Percentiles rank a stretch among this genome's conserved stretches.
These are phyloP conservation scores for Antennarius maculatus DNA, from an alignment of 2,797 vertebrate species.

Conservation along the genomic window DNA sequence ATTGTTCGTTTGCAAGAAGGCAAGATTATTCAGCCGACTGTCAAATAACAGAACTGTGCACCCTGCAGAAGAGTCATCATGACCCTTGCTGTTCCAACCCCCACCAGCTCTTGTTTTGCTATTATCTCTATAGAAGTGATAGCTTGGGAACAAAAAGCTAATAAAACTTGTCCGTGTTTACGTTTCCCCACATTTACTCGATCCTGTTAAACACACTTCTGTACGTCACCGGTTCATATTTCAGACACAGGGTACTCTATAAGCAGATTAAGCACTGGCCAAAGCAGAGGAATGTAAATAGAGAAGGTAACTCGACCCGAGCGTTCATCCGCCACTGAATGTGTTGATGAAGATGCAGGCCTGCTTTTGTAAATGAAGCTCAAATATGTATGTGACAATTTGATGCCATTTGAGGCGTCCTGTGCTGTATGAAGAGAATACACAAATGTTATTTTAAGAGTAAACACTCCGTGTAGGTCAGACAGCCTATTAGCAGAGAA, in stretches of 20 bases:
- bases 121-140: not conserved
- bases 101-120: not conserved
- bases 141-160: not conserved
- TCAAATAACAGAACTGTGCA: not conserved
- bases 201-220: constrained; percentile 7
- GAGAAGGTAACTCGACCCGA: constrained; percentile 49
- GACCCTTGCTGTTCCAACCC: not conserved
- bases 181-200: constrained; percentile 17
- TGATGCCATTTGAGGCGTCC: constrained; percentile 37
- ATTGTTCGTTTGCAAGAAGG: no score
- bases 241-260: constrained; percentile 8
- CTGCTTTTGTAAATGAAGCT: constrained; percentile 32
- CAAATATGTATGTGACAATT: constrained; percentile 39
- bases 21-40: not conserved
- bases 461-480: constrained; percentile 1
- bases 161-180: not conserved
- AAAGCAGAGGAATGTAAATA: constrained; percentile 58
- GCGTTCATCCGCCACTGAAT: constrained; percentile 20
- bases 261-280: constrained; percentile 13
- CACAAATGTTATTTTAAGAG: constrained; percentile 27
- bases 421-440: constrained; percentile 13
- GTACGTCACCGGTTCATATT: constrained; percentile 12
- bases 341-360: constrained; percentile 40
- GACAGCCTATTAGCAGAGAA: no score
- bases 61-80: not conserved